These are phyloP conservation scores for Burhinus oedicnemus DNA, from an alignment of 2,113 vertebrate species.

Conservation along the genomic window DNA sequence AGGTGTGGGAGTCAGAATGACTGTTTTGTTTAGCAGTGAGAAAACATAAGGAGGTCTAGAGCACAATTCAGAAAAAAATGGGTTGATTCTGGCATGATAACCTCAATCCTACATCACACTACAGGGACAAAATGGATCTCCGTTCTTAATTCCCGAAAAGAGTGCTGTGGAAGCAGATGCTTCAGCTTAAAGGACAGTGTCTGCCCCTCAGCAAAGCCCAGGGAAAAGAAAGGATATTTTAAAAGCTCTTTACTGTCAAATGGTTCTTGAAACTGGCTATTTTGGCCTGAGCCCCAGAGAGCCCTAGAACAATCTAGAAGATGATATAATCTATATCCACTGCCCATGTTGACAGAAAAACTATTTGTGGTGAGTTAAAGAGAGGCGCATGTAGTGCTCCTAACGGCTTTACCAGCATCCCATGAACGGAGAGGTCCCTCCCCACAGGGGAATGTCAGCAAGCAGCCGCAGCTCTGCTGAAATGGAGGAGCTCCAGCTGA, in stretches of 20 bases:
- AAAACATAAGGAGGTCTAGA: not conserved
- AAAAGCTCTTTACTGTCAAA: not conserved
- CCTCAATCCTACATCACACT: not conserved
- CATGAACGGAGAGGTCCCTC: fast-evolving
- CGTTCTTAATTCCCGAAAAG: not conserved
- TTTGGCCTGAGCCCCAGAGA: not conserved
- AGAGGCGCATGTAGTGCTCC: not conserved
- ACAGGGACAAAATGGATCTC: not conserved
- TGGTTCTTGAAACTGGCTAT: not conserved
- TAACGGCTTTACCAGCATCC: not conserved
- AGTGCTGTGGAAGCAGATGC: not conserved
- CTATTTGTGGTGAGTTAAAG: not conserved
- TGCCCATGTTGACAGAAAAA: not conserved
- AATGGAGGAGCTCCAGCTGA: not conserved
- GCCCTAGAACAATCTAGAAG: not conserved
- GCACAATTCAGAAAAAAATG: not conserved
- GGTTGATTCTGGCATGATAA: not conserved
- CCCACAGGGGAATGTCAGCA: fast-evolving
- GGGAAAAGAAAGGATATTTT: not conserved
- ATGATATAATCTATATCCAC: not conserved
- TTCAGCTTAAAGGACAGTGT: not conserved
- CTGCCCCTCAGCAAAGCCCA: not conserved
- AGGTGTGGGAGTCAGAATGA: not conserved
- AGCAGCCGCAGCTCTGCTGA: not conserved
- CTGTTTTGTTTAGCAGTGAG: not conserved